Evolutionary conservation across 2,113 vertebrate species (phyloP).

Genomic region (Pituophis catenifer): DNA sequence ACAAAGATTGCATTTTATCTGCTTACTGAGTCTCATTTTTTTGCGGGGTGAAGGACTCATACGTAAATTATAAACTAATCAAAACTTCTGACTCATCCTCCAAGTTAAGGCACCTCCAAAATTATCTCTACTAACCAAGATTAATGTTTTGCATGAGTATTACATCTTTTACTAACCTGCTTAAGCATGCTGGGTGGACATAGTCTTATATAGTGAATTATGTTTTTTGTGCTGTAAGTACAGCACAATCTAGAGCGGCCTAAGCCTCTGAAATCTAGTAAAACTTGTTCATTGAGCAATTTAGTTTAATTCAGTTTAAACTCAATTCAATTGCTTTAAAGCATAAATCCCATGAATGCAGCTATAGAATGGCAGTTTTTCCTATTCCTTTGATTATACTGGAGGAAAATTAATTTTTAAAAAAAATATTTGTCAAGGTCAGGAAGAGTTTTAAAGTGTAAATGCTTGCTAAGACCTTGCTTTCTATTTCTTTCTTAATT

Average conservation of each 20-base stretch:
- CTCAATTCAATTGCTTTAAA: too few relatives aligned
- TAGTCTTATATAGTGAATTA: neutral
- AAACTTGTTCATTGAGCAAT: neutral
- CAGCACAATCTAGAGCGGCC: neutral
- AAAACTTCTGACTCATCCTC: neutral
- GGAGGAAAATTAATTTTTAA: neutral
- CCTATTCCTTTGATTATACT: neutral
- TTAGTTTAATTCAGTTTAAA: too few relatives aligned
- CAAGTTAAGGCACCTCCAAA: neutral
- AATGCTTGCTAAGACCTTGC: neutral
- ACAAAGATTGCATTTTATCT: neutral
- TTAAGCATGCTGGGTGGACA: neutral
- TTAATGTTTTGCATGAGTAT: neutral
- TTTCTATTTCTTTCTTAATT: neutral
- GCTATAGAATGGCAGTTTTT: neutral
- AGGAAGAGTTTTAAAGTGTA: neutral
- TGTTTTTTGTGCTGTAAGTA: neutral
- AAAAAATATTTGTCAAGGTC: neutral
- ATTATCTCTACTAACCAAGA: neutral
- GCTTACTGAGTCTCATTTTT: neutral
- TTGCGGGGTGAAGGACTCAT: neutral
- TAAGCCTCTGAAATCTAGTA: neutral
- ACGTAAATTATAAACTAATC: neutral
- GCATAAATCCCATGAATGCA: neutral
- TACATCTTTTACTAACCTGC: neutral